These are phyloP conservation scores for Gnathonemus echidnorhynchus DNA, from an alignment of 2,113 vertebrate species.

Conservation along the genomic window DNA sequence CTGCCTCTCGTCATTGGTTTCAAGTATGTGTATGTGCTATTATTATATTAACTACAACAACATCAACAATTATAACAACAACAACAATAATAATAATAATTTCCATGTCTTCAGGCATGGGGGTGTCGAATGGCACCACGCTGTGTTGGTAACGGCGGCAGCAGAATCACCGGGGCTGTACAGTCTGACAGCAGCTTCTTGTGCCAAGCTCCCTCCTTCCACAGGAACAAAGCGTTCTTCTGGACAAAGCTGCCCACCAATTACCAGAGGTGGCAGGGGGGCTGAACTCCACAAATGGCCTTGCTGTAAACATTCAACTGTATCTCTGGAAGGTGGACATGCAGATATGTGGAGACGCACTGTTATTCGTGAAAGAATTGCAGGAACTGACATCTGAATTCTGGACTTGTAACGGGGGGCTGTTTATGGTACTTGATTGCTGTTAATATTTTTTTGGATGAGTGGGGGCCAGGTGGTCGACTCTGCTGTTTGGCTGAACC, in stretches of 20 bases:
- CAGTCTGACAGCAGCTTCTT: background rate
- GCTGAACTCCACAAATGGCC: background rate
- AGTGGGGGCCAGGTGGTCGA: background rate
- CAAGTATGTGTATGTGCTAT: background rate
- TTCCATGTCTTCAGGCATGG: background rate
- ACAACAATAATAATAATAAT: background rate
- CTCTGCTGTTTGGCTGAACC: background rate
- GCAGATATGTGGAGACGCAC: background rate
- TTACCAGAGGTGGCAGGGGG: background rate
- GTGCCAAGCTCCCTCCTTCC: too few relatives aligned
- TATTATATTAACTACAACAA: background rate
- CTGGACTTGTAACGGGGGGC: background rate
- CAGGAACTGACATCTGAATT: background rate
- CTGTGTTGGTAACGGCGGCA: background rate
- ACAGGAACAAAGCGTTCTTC: background rate
- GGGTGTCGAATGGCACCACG: background rate
- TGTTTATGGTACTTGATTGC: background rate
- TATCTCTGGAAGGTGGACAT: background rate
- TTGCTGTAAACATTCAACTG: background rate
- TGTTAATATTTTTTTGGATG: background rate
- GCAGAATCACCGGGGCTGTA: background rate
- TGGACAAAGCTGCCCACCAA: background rate
- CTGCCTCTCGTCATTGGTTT: background rate
- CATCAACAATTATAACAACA: background rate
- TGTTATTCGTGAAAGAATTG: background rate